These are phyloP conservation scores for Zaprionus kolodkinae DNA, from an alignment of 1,140 invertebrate species.

Conservation along the genomic window DNA sequence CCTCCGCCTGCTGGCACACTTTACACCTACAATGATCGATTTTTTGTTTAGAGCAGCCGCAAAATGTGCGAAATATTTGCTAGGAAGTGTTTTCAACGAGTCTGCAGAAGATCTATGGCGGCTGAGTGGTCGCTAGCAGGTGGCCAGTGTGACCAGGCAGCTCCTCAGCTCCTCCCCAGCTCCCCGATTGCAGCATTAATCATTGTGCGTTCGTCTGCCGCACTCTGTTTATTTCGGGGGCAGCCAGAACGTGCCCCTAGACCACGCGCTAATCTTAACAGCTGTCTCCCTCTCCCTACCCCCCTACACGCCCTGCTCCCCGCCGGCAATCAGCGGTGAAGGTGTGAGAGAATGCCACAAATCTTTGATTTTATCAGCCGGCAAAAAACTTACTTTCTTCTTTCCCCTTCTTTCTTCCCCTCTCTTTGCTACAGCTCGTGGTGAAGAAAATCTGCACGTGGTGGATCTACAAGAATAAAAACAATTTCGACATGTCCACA, in stretches of 20 bases:
- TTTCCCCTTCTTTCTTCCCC: constrained; percentile 4
- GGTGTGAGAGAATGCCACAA: constrained; percentile 62
- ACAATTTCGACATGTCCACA: constrained; percentile 73
- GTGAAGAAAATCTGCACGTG: constrained; percentile 77
- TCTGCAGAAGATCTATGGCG: constrained; percentile 28
- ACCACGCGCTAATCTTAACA: constrained; percentile 29
- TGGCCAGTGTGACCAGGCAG: constrained; percentile 20
- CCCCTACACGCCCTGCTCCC: no score
- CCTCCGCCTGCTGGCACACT: constrained; percentile 58
- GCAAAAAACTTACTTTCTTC: constrained; percentile 25
- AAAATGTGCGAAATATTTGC: constrained; percentile 52
- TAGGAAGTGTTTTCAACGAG: constrained; percentile 73
- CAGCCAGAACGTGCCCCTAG: constrained; percentile 61
- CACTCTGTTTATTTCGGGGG: constrained; percentile 2
- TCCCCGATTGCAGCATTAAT: constrained; percentile 9
- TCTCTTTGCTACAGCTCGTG: constrained; percentile 70
- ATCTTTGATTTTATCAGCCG: constrained; percentile 6
- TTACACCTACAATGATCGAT: constrained; percentile 59
- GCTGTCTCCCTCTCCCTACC: constrained; percentile 8
- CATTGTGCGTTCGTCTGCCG: not conserved
- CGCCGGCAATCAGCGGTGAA: constrained; percentile 39
- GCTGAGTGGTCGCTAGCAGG: constrained; percentile 44
- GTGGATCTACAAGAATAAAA: constrained; percentile 70
- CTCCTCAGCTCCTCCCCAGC: no score
- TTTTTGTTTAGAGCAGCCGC: constrained; percentile 41